Evolutionary conservation across 1,140 invertebrate genomes (phyloP).

Genomic region (Harpegnathos saltator): DNA sequence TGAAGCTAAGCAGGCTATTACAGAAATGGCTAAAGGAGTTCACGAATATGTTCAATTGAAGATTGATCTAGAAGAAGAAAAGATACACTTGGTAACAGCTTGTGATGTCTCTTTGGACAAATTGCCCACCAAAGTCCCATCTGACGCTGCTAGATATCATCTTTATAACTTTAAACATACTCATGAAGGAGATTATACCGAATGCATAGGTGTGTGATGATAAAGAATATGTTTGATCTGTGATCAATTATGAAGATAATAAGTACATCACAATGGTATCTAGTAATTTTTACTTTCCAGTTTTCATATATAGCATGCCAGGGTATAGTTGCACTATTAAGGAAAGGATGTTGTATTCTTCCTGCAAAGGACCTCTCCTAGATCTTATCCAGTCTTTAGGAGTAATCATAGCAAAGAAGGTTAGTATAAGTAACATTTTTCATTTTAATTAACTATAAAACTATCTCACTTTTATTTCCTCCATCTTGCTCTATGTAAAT

Average conservation of each 20-base stretch:
- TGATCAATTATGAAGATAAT: neutral
- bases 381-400: constrained; percentile 92
- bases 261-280: neutral
- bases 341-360: constrained; percentile 99
- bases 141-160: constrained; percentile 95
- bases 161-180: constrained; percentile 96
- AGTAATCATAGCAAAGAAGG: constrained; percentile 93
- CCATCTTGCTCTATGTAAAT: constrained; percentile 1
- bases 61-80: constrained; percentile 92
- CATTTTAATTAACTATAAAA: constrained; percentile 29
- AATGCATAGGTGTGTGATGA: constrained; percentile 89
- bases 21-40: constrained; percentile 88
- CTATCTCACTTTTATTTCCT: neutral
- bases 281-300: constrained; percentile 87
- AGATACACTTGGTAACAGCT: constrained; percentile 91
- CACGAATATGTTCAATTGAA: constrained; percentile 92
- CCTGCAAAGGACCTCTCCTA: constrained; percentile 95
- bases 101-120: constrained; percentile 87
- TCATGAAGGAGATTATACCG: constrained; percentile 95
- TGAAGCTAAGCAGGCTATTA: constrained; percentile 91
- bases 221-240: constrained; percentile 2
- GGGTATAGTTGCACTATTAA: constrained; percentile 97
- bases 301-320: constrained; percentile 99
- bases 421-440: constrained; percentile 84
- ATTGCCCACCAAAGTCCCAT: constrained; percentile 92